phyloP scores from a whole-genome alignment of 2,888 invertebrate species.

The Calameuta idolon region DNA sequence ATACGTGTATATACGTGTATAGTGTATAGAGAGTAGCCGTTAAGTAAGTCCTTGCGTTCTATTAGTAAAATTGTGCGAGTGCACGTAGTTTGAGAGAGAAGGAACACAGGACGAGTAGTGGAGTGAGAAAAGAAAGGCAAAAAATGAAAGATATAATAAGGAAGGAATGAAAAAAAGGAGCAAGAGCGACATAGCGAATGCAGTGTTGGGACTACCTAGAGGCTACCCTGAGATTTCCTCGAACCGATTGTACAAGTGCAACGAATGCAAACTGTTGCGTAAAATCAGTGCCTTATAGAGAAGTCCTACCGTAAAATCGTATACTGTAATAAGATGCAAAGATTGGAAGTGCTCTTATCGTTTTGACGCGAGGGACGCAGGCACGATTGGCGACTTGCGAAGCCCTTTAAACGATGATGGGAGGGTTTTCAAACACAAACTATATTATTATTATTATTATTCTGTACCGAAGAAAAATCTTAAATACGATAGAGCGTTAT shows the following conservation, averaged over 20 bases:
- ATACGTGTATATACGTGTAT: slow-evolving; percentile 24
- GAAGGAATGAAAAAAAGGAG: not conserved
- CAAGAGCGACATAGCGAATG: not conserved
- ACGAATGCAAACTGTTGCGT: slow-evolving; percentile 31
- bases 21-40: slow-evolving; percentile 32
- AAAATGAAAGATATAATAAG: slow-evolving; percentile 1
- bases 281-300: slow-evolving; percentile 53
- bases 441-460: not conserved
- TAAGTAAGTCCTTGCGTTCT: slow-evolving; percentile 36
- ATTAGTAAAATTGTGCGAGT: not conserved
- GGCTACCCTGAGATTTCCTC: slow-evolving; percentile 4
- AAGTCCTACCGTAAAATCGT: slow-evolving; percentile 20
- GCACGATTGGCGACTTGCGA: not conserved
- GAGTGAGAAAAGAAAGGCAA: not conserved
- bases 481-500: slow-evolving; percentile 13
- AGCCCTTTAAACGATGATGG: slow-evolving; percentile 1
- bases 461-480: slow-evolving; percentile 5
- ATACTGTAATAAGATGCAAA: slow-evolving; percentile 22
- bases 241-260: slow-evolving; percentile 23
- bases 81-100: slow-evolving; percentile 5
- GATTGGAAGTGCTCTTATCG: slow-evolving; percentile 42
- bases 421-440: slow-evolving; percentile 8
- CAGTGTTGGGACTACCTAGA: slow-evolving; percentile 1
- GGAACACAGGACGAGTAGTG: not conserved
- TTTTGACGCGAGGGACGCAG: slow-evolving; percentile 24